A percentile compares a stretch with the other conserved stretches of the same genome.
phyloP scores from a whole-genome alignment of 2,888 invertebrate species.

The Pasiphila rectangulata region DNA sequence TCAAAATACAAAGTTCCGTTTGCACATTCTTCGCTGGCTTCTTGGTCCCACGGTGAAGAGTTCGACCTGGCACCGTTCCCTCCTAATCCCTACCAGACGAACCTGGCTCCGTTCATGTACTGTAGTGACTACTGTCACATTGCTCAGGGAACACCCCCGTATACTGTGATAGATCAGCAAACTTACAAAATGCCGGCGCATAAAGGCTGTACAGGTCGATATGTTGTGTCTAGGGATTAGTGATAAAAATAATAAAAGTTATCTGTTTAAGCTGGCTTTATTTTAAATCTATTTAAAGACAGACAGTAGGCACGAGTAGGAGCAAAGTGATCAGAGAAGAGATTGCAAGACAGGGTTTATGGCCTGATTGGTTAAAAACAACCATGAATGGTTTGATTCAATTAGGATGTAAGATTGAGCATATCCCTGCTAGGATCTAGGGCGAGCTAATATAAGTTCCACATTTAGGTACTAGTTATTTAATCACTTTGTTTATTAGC shows the following conservation, averaged over 20 bases:
- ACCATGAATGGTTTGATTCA: no score
- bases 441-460: no score
- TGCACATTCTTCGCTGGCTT: slow-evolving; percentile 51
- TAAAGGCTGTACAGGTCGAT: slow-evolving; percentile 45
- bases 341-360: no score
- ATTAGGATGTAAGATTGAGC: no score
- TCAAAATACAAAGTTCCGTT: slow-evolving; percentile 62
- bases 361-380: no score
- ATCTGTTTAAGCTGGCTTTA: slow-evolving; percentile 3
- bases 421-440: no score
- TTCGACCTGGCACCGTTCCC: slow-evolving; percentile 64
- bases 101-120: slow-evolving; percentile 73
- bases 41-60: slow-evolving; percentile 61
- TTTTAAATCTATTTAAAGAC: not conserved
- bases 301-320: slow-evolving; percentile 15
- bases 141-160: slow-evolving; percentile 62
- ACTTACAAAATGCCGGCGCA: slow-evolving; percentile 47
- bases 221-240: slow-evolving; percentile 57
- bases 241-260: not conserved
- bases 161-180: slow-evolving; percentile 61
- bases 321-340: no score
- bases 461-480: no score
- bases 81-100: slow-evolving; percentile 71
- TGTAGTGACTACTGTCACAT: slow-evolving; percentile 74
- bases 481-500: no score